Conservation (phyloP, 2,113 vertebrate species). For the Myiozetetes cayanensis region DNA sequence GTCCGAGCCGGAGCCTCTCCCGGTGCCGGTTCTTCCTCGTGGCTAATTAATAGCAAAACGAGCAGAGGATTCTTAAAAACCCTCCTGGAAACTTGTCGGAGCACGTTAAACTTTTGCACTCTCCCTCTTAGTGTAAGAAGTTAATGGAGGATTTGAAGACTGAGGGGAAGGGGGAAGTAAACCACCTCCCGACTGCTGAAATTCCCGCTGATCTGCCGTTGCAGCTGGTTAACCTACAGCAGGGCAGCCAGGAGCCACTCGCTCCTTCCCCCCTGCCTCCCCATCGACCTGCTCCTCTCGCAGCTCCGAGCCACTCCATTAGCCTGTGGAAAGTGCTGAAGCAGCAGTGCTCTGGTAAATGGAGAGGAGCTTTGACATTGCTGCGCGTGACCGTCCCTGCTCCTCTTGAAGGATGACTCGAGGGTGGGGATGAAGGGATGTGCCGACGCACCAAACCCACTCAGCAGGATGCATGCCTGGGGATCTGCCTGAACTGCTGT, state of each 20-base stretch:
- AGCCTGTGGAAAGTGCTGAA: constrained; percentile 42
- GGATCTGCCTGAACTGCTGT: not conserved
- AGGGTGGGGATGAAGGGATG: not conserved
- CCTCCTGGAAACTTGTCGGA: not conserved
- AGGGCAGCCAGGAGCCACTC: not conserved
- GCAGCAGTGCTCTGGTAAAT: constrained; percentile 19
- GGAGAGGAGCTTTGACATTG: constrained; percentile 53
- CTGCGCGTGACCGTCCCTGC: not conserved
- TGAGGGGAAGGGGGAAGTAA: not conserved
- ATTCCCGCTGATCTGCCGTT: not conserved
- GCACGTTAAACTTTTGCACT: not conserved
- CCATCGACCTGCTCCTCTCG: not conserved
- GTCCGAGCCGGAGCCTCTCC: not conserved
- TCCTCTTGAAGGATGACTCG: not conserved
- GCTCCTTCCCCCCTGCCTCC: not conserved
- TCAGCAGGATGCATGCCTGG: not conserved
- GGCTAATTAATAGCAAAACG: not conserved
- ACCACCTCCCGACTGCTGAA: not conserved
- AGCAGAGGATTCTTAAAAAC: not conserved
- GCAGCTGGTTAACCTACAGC: not conserved
- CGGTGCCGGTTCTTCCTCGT: fast-evolving
- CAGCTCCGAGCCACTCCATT: not conserved
- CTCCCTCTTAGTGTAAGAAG: not conserved
- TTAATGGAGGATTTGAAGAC: constrained; percentile 2
- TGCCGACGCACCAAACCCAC: fast-evolving